Evolutionary conservation across 2,888 invertebrate species (phyloP).

Genomic region (Taphrorychus bicolor): DNA sequence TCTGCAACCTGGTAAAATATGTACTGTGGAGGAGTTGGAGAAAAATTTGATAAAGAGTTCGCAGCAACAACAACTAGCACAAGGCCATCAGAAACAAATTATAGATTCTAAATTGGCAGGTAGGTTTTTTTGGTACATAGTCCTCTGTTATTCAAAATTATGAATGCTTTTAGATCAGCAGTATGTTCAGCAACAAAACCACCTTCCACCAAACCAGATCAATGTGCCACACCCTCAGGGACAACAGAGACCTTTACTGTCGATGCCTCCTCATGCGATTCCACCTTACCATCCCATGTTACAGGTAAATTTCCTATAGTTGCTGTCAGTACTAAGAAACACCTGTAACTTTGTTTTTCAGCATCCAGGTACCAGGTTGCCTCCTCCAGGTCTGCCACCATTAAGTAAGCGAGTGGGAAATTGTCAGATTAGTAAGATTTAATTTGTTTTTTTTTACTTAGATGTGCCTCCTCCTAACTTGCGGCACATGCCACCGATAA

Average conservation of each 20-base stretch:
- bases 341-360: constrained; percentile 31
- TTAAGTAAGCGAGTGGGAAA: constrained; percentile 47
- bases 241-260: constrained; percentile 41
- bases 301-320: constrained; percentile 36
- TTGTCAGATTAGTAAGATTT: not conserved
- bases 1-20: constrained; percentile 64
- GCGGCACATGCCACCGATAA: constrained; percentile 46
- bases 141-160: too few relatives aligned
- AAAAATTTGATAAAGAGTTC: constrained; percentile 62
- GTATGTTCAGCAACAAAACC: constrained; percentile 23
- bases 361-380: constrained; percentile 55
- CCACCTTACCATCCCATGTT: constrained; percentile 45
- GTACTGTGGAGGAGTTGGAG: constrained; percentile 78
- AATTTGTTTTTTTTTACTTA: constrained; percentile 1
- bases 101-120: not conserved
- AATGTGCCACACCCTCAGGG: constrained; percentile 44
- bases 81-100: not conserved
- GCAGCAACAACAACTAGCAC: constrained; percentile 37
- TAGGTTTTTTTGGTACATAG: too few relatives aligned
- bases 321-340: not conserved
- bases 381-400: constrained; percentile 59
- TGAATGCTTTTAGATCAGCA: too few relatives aligned
- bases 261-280: constrained; percentile 37
- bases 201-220: constrained; percentile 21
- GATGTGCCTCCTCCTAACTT: constrained; percentile 55